Evolutionary conservation across 2,888 invertebrate species (phyloP), one percentile per base, ranked within the genome.

Genomic region (Pilophorus perplexus): DNA sequence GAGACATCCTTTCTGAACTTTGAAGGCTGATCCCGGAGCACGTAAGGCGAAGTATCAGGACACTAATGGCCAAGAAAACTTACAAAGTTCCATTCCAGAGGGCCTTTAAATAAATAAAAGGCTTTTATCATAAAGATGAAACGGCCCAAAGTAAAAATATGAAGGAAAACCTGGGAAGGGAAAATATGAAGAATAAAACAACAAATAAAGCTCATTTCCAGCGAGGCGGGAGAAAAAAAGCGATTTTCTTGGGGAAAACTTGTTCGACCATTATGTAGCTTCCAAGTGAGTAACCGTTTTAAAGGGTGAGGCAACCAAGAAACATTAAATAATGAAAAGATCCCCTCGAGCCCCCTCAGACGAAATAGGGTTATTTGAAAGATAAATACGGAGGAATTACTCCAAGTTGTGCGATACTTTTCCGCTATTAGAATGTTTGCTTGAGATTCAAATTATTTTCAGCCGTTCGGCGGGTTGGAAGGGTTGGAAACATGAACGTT

Each of bases 261-360:
- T 62, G 48, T 62, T 62, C 48, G 22, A 25, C 62, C 62, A 62
- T 62, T 46, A 62, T 28, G 62, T 33, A 27, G 28, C 48, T 62
- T 62, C 62, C 62, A 46, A 62, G 62, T 62, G 62, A 62, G 62
- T 46, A 46, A 44, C 48, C 46, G 48, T 62, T 62, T 46, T 25
- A 44, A 33, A 62, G 48, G 55, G 37, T 38, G 33, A 62, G 62
- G 62, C n/a, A n/a, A 20, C 20, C 27, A 27, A 28, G 48, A 33
- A 46, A 44, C 62, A 44, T 62, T 62, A 62, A 62, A 62, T 46
- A 46, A 62, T 62, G 62, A 46, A 62, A 46, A 44, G 62, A 28
- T 28, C 44, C 27, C 25, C 46, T 44, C 28, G 33, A 46, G 44
- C 62, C 62, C 27, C 22, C 23, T 46, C 18, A 28, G n/a, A 44